These are phyloP conservation scores for Stenopsyche tienmushanensis DNA, from an alignment of 1,140 invertebrate genomes.

Conservation along the genomic window DNA sequence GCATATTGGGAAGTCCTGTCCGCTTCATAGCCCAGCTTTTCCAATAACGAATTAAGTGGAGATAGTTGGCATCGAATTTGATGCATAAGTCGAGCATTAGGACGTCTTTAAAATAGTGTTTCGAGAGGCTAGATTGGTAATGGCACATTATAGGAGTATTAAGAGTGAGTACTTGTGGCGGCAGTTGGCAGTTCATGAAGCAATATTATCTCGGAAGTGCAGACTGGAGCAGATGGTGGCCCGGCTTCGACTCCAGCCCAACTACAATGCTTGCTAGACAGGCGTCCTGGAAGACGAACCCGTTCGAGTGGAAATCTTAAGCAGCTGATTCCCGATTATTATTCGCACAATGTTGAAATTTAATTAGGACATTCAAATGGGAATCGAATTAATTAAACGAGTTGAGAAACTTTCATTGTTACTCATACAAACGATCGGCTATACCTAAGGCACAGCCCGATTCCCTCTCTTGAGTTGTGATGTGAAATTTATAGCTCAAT, in stretches of 20 bases:
- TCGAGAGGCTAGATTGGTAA: background rate
- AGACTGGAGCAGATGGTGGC: slow-evolving; percentile 22
- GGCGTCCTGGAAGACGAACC: background rate
- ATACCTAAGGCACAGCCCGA: too few relatives aligned
- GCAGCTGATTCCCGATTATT: slow-evolving; percentile 12
- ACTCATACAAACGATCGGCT: too few relatives aligned
- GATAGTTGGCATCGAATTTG: too few relatives aligned
- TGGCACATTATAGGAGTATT: background rate
- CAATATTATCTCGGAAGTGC: slow-evolving; percentile 30
- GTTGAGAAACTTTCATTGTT: background rate
- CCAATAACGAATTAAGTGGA: too few relatives aligned
- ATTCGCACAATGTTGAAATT: slow-evolving; percentile 7
- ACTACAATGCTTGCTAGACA: background rate
- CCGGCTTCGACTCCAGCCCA: background rate
- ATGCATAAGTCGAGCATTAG: background rate
- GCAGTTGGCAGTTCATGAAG: slow-evolving; percentile 27
- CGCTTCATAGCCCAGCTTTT: too few relatives aligned
- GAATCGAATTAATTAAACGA: slow-evolving; percentile 8
- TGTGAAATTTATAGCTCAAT: too few relatives aligned
- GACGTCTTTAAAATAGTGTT: background rate
- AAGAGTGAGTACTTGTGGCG: background rate
- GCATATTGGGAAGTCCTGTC: too few relatives aligned
- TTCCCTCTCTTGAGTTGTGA: too few relatives aligned
- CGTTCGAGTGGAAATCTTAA: background rate
- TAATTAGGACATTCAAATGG: slow-evolving; percentile 9